Base-by-base conservation (phyloP, 2,888 invertebrate genomes). In the Asteroscopus sphinx region DNA sequence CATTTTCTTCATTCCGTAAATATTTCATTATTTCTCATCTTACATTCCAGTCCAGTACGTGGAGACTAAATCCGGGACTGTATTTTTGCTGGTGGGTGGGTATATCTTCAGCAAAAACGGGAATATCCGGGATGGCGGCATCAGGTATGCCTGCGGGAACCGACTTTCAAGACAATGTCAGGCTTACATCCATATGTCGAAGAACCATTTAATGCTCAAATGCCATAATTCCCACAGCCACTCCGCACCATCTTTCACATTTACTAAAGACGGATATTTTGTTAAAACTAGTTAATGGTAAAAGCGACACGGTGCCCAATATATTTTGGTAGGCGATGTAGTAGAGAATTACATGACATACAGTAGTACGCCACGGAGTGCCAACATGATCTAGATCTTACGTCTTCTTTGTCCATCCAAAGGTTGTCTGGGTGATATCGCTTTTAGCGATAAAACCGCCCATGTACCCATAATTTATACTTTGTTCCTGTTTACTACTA, bases 91-190 rank as follows among this genome's bases (percentile, higher is more conserved):
- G 2, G 54, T 80, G 21, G 59, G 73, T 15, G 80, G 77, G 4
- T 82, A 76, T 30, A 66, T 83, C 0, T 86, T 77, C 59, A 82
- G 79, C 51, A 82, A 68, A 47, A 80, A 79, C 28, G 61, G 70
- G 4, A 60, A 21, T 11, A 32, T 77, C 9, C 46, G 70, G 0
- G 25, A 73, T 2, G 73, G 75, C 0, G 80, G 82, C 0, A 15
- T 16, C 1, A 68, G 80, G 17, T 83, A 65, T 37, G 76, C 71
- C 0, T 83, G 83, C 15, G 72, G 73, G 1, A 82, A 70, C 44
- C 61, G 80, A 3, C 15, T 70, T 21, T 80, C 82, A 2, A 73
- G 52, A 21, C 61, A 58, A 8, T 83, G 83, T 44, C 13, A 49
- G 2, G 78, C 81, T 0, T 73, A 49, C 49, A 54, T 75, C 5